Conservation (phyloP, 2,113 vertebrate species). For the Platycercus adscitus region DNA sequence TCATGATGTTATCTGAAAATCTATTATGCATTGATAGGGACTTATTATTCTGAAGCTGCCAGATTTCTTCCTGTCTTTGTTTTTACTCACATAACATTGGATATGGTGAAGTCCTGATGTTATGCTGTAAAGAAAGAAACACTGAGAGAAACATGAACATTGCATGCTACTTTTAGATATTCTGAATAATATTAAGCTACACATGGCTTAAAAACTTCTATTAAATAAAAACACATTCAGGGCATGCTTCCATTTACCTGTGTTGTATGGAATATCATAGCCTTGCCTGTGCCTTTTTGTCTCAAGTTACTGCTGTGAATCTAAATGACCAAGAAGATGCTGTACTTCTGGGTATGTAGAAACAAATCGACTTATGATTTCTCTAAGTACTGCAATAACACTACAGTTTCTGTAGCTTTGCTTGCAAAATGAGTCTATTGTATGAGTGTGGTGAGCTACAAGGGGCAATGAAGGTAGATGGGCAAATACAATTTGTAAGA, state of each 20-base stretch:
- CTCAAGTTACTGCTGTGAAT: not conserved
- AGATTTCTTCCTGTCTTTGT: not conserved
- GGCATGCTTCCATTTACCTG: fast-evolving
- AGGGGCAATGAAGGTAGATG: not conserved
- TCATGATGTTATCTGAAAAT: not conserved
- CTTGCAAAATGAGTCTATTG: not conserved
- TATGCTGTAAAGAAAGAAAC: not conserved
- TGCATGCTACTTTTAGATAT: not conserved
- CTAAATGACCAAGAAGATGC: not conserved
- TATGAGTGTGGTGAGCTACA: not conserved
- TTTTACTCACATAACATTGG: not conserved
- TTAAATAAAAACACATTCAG: not conserved
- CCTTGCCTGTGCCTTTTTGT: not conserved
- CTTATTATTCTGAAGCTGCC: not conserved
- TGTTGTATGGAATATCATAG: not conserved
- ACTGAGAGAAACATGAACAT: not conserved
- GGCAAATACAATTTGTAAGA: not conserved
- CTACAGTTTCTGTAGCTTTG: not conserved
- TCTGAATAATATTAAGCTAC: not conserved
- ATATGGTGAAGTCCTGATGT: not conserved
- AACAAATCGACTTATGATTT: not conserved
- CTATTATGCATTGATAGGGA: not conserved
- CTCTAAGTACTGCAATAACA: not conserved
- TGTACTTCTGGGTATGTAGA: not conserved
- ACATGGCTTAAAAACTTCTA: not conserved